phyloP scores from a whole-genome alignment of 1,140 invertebrate species.

The Cataglyphis hispanica region DNA sequence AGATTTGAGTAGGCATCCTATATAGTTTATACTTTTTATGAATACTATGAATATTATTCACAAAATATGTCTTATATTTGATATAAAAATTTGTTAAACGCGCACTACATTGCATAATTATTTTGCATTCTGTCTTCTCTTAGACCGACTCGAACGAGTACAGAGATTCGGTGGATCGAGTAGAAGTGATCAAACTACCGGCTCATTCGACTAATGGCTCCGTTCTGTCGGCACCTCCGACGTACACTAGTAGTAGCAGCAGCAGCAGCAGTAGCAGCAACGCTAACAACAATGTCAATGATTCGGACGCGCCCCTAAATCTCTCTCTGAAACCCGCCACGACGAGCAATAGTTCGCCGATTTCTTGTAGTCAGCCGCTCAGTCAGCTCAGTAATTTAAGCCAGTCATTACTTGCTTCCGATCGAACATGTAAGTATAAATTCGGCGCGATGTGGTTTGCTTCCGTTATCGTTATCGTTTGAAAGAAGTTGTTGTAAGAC shows the following conservation, averaged over 20 bases:
- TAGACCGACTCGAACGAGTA: conserved; percentile 82
- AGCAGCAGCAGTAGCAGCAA: conserved; percentile 82
- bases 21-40: background rate
- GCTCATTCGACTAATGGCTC: conserved; percentile 87
- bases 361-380: conserved; percentile 85
- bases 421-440: conserved; percentile 87
- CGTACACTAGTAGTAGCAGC: conserved; percentile 82
- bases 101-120: background rate
- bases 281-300: conserved; percentile 84
- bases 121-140: conserved; percentile 24
- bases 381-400: conserved; percentile 88
- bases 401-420: conserved; percentile 84
- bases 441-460: background rate
- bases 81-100: background rate
- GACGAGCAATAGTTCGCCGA: conserved; percentile 83
- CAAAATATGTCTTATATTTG: no score
- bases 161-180: conserved; percentile 87
- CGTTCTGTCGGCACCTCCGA: conserved; percentile 82
- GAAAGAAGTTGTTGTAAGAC: background rate
- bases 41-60: no score
- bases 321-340: conserved; percentile 92
- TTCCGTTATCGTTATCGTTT: conserved; percentile 14
- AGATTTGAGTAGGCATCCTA: no score
- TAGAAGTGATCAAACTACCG: conserved; percentile 93
- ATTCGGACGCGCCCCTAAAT: conserved; percentile 92